These are phyloP conservation scores for Cephalophus harveyi DNA, from an alignment of 2,113 vertebrate species.

Conservation along the genomic window DNA sequence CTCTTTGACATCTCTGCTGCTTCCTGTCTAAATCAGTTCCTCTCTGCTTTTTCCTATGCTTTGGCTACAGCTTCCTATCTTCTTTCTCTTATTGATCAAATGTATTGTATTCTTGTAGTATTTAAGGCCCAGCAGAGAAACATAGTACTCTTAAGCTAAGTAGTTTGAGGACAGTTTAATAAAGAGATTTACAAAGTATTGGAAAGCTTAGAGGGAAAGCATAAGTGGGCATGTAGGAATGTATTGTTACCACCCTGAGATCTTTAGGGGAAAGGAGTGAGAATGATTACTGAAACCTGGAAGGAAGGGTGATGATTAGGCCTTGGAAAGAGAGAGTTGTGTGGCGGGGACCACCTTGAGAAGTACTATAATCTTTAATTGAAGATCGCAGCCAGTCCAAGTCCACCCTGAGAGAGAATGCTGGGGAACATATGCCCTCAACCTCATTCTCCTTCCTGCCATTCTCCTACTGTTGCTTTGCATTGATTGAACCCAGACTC, in stretches of 20 bases:
- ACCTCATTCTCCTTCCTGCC: background rate
- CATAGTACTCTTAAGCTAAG: background rate
- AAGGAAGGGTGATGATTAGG: background rate
- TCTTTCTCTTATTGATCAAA: background rate
- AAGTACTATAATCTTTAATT: background rate
- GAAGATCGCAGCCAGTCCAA: background rate
- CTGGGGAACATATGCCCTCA: background rate
- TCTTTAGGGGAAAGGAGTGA: background rate
- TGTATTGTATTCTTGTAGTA: background rate
- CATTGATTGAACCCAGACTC: background rate
- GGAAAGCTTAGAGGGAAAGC: background rate
- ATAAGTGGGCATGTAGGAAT: background rate
- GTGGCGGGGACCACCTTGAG: background rate
- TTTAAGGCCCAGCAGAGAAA: background rate
- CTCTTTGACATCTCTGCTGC: background rate
- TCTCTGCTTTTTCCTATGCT: background rate
- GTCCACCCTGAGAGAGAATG: background rate
- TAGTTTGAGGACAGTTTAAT: background rate
- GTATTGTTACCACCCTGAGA: background rate
- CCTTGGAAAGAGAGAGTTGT: background rate
- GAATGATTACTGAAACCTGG: background rate
- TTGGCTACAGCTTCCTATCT: background rate
- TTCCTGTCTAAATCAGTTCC: background rate
- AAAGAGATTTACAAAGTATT: background rate
- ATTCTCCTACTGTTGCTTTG: background rate